These are phyloP conservation scores for Elegia similella DNA, from an alignment of 2,888 invertebrate species.

Conservation along the genomic window DNA sequence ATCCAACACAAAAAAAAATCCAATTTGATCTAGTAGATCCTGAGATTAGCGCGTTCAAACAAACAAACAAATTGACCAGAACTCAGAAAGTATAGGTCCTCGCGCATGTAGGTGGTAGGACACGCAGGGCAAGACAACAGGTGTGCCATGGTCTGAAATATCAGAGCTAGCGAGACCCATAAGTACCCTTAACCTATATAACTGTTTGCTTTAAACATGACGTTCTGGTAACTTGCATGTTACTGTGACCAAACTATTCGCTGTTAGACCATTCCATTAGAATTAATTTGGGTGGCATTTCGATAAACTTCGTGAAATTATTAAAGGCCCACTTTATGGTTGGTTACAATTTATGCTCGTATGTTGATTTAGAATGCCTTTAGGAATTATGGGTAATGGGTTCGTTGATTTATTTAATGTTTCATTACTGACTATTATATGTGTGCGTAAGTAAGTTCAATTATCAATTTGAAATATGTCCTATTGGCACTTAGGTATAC, in stretches of 20 bases:
- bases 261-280: conserved; percentile 15
- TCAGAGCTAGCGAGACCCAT: too few species aligned
- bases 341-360: not conserved
- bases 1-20: too few species aligned
- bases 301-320: conserved; percentile 16
- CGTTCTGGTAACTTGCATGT: not conserved
- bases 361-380: not conserved
- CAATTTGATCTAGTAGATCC: too few species aligned
- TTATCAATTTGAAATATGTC: too few species aligned
- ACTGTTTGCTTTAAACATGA: not conserved
- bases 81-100: too few species aligned
- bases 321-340: conserved; percentile 15
- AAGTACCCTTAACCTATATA: too few species aligned
- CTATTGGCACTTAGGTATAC: too few species aligned
- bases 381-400: not conserved
- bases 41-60: too few species aligned
- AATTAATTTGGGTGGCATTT: conserved; percentile 16
- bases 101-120: too few species aligned
- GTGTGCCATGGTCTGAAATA: too few species aligned
- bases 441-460: not conserved
- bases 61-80: too few species aligned
- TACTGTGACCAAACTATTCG: conserved; percentile 9
- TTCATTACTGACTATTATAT: not conserved
- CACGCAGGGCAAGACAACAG: too few species aligned
- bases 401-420: not conserved